Percentiles rank a stretch among this genome's conserved stretches.
phyloP scores from a whole-genome alignment of 2,113 vertebrate genomes.

The Bagarius yarrelli region DNA sequence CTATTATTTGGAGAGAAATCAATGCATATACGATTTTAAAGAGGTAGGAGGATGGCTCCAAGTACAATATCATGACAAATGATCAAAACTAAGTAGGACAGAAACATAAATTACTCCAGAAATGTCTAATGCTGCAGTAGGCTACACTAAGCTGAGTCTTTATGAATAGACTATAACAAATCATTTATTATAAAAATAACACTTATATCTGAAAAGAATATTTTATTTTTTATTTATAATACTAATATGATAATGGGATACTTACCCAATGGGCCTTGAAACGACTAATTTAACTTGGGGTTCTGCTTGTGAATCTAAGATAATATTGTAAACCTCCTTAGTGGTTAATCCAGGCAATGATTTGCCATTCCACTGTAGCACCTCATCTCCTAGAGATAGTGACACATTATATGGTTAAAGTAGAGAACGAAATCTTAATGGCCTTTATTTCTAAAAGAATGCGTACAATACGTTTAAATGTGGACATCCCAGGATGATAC shows the following conservation, averaged over 20 bases:
- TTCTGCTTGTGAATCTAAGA: conserved; percentile 97
- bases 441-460: background rate
- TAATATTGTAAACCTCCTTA: conserved; percentile 99
- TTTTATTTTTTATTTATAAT: conserved; percentile 6
- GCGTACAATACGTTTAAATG: background rate
- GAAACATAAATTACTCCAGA: conserved; percentile 29
- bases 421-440: background rate
- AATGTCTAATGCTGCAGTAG: background rate
- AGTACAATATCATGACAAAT: conserved; percentile 31
- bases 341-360: conserved; percentile 94
- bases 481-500: background rate
- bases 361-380: conserved; percentile 98
- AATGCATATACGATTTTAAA: conserved; percentile 73
- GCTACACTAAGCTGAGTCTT: conserved; percentile 3
- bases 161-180: conserved; percentile 11
- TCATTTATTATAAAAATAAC: conserved; percentile 16
- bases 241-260: conserved; percentile 36
- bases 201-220: background rate
- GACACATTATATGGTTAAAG: background rate
- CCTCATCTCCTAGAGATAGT: conserved; percentile 86
- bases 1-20: conserved; percentile 79
- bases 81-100: conserved; percentile 33
- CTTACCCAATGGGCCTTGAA: conserved; percentile 98
- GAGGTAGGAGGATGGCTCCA: conserved; percentile 44
- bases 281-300: conserved; percentile 99